These are phyloP conservation scores for Microctonus aethiopoides DNA, from an alignment of 2,888 invertebrate genomes.

Conservation along the genomic window DNA sequence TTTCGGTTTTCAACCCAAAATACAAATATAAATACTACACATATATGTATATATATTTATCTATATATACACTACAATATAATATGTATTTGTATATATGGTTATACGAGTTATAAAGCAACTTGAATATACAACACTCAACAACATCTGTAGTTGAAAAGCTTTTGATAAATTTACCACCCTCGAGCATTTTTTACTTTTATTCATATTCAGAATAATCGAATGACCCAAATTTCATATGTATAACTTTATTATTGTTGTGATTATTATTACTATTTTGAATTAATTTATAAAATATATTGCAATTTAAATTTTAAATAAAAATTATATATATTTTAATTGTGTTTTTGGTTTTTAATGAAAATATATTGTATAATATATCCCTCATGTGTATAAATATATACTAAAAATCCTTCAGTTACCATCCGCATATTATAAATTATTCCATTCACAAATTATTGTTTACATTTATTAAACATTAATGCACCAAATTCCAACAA, in stretches of 20 bases:
- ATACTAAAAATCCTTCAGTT: conserved; percentile 1
- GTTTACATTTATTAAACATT: background rate
- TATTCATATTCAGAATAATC: background rate
- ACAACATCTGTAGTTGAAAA: background rate
- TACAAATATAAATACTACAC: no score
- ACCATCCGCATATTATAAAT: background rate
- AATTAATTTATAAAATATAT: no score
- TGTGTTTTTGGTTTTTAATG: background rate
- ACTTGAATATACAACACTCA: background rate
- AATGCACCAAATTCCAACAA: no score
- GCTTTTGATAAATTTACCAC: background rate
- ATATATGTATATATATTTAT: no score
- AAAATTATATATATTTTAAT: background rate
- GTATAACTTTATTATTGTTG: background rate
- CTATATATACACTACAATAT: background rate
- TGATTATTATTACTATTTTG: background rate
- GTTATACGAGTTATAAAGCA: background rate
- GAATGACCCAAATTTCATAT: background rate
- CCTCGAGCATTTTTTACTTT: background rate
- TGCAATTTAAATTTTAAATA: background rate
- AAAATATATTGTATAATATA: background rate
- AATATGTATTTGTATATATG: background rate
- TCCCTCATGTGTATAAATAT: conserved; percentile 25
- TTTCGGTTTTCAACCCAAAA: background rate
- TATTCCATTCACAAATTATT: background rate